A percentile compares a stretch with the other conserved stretches of the same genome.
phyloP scores from a whole-genome alignment of 37 sponge, comb jelly and placozoan genomes.

The Haliclona indistincta region DNA sequence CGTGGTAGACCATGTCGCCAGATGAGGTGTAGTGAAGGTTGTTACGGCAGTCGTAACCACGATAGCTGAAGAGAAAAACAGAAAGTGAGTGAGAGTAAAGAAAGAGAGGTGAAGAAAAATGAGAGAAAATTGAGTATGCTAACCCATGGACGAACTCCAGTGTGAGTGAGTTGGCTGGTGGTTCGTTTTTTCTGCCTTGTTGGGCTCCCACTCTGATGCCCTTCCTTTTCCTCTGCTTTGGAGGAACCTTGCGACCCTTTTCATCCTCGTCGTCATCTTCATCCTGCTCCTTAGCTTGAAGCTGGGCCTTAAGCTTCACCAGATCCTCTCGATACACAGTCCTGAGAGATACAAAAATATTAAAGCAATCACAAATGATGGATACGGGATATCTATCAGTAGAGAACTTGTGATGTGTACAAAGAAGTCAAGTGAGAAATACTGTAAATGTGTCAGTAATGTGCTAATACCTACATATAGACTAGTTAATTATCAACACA shows the following conservation, averaged over 20 bases:
- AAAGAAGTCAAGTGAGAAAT: no score
- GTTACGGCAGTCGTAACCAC: slow-evolving; percentile 95
- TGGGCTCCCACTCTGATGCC: slow-evolving; percentile 2
- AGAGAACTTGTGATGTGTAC: no score
- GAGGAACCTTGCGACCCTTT: background rate
- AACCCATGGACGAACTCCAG: slow-evolving; percentile 93
- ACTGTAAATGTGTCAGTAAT: no score
- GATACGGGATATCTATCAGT: no score
- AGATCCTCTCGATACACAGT: slow-evolving; percentile 82
- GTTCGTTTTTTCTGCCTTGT: slow-evolving; percentile 25
- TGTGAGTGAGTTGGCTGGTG: slow-evolving; percentile 49
- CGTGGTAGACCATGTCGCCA: slow-evolving; percentile 91
- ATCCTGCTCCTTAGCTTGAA: slow-evolving; percentile 20
- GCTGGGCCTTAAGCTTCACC: slow-evolving; percentile 50
- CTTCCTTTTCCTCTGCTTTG: background rate
- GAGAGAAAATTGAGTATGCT: background rate
- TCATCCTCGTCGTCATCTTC: background rate
- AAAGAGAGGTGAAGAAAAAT: background rate
- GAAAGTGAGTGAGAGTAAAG: slow-evolving; percentile 6
- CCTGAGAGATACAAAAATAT: slow-evolving; percentile 5
- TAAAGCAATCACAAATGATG: background rate
- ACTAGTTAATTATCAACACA: no score
- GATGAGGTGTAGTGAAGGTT: slow-evolving; percentile 89
- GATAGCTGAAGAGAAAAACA: slow-evolving; percentile 65
- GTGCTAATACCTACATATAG: no score